Evolutionary conservation across 1,140 invertebrate genomes (phyloP), one percentile per base, ranked within the genome.

Genomic region (Drosophila ogumai): DNA sequence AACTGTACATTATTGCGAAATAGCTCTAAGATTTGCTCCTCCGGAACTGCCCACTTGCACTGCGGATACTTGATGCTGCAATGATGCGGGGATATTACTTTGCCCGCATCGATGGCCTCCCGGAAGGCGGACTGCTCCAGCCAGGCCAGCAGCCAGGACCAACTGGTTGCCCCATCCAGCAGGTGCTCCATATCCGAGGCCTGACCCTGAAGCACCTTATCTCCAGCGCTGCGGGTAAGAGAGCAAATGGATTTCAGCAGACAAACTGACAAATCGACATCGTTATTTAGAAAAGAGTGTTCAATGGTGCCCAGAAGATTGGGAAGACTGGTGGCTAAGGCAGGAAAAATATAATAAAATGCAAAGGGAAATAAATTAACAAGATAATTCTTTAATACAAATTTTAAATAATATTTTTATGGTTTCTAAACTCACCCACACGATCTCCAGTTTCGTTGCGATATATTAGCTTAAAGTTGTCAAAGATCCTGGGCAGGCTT

Each of bases 401-500:
- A 12, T 28, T 3, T n/a, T 31, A 31, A 28, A 17, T 22, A 3
- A 19, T 17, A 5, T 34, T 22, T 6, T 3, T 8, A 64, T 0
- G 12, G 4, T n/a, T 13, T 0, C 4, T 2, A 0, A 0, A 49
- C 84, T 61, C 47, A 91, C 91, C 91, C 50, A 92, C 79, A 19
- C 75, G 65, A 17, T 68, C 66, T 22, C 91, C 91, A 8, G 77
- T 86, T 13, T 60, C 67, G 34, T 92, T 91, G 50, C 60, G 79
- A 54, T 92, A 91, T 7, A 92, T 57, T 1, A 92, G 58, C 49
- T 91, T 91, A 13, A 92, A 88, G 38, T 88, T 73, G 3, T 92
- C 75, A 9, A 92, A 65, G 3, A 90, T 44, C 40, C 56, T 57
- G 5, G 73, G 34, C 3, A 84, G 60, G 36, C 32, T 55, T 6